Evolutionary conservation across 2,113 vertebrate species (phyloP).

Genomic region (Varanus komodoensis): DNA sequence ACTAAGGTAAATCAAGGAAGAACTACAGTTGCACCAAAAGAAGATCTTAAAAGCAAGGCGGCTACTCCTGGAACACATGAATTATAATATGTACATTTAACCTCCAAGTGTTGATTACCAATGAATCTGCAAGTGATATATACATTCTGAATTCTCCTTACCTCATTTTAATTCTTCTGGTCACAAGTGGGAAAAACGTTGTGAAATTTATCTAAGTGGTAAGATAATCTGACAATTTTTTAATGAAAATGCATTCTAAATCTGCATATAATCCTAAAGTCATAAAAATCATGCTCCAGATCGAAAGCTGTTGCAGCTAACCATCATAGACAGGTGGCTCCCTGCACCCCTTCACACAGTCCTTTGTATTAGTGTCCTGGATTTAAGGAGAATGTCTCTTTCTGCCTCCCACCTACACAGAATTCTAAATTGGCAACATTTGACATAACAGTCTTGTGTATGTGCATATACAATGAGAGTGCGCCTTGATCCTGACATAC

Average conservation of each 20-base stretch:
- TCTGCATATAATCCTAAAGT: slow-evolving; percentile 32
- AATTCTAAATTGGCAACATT: slow-evolving; percentile 20
- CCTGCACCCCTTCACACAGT: neutral
- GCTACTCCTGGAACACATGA: neutral
- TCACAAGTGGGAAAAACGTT: slow-evolving; percentile 5
- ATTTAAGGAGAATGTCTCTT: neutral
- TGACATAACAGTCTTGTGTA: slow-evolving; percentile 5
- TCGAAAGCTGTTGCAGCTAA: slow-evolving; percentile 18
- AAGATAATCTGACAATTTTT: neutral
- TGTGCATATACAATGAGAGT: slow-evolving; percentile 16
- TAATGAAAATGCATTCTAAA: slow-evolving; percentile 15
- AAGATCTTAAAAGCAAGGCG: neutral
- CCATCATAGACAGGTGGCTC: neutral
- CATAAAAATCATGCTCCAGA: neutral
- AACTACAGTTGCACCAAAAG: neutral
- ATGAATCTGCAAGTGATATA: slow-evolving; percentile 1
- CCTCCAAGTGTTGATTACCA: neutral
- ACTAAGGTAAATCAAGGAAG: neutral
- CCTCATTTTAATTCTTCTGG: neutral
- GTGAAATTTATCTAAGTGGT: neutral
- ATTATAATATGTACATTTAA: neutral
- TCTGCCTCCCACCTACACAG: neutral
- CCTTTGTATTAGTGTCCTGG: slow-evolving; percentile 14
- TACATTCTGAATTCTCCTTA: neutral
- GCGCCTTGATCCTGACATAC: slow-evolving; percentile 8